Conservation (phyloP, 2,797 vertebrate species). For the Molossus molossus region DNA sequence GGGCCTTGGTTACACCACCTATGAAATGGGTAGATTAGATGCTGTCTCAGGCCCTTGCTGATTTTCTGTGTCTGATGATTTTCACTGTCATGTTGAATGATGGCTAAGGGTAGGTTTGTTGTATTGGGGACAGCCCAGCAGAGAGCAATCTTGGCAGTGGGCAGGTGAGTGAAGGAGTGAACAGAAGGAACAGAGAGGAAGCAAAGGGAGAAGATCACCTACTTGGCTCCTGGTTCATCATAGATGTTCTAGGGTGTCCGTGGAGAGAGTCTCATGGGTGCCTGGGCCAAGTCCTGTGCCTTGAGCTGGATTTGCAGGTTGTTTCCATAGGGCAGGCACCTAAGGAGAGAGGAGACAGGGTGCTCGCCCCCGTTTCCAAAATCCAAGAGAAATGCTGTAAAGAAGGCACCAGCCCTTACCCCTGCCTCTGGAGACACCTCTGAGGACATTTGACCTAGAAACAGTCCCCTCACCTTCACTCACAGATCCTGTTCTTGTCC, state of each 20-base stretch:
- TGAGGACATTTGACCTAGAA: neutral
- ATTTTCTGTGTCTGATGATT: neutral
- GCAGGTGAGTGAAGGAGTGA: neutral
- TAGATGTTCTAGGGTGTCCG: neutral
- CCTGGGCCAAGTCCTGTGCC: neutral
- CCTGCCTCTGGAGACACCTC: neutral
- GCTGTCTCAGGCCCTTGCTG: neutral
- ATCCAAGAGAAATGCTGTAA: neutral
- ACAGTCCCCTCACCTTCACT: neutral
- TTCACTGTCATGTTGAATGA: neutral
- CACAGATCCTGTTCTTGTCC: neutral
- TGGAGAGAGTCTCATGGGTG: neutral
- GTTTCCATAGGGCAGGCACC: neutral
- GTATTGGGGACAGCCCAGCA: neutral
- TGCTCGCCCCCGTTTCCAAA: neutral
- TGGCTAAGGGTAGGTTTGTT: neutral
- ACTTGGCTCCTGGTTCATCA: conserved; percentile 73
- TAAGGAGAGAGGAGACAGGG: conserved; percentile 43
- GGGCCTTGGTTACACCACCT: neutral
- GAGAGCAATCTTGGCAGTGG: neutral
- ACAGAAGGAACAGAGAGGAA: neutral
- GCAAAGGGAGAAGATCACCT: neutral
- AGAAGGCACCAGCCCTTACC: neutral
- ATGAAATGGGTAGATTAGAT: neutral
- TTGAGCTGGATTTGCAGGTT: neutral